Conservation (phyloP, 2,113 vertebrate genomes). For the Origma solitaria region DNA sequence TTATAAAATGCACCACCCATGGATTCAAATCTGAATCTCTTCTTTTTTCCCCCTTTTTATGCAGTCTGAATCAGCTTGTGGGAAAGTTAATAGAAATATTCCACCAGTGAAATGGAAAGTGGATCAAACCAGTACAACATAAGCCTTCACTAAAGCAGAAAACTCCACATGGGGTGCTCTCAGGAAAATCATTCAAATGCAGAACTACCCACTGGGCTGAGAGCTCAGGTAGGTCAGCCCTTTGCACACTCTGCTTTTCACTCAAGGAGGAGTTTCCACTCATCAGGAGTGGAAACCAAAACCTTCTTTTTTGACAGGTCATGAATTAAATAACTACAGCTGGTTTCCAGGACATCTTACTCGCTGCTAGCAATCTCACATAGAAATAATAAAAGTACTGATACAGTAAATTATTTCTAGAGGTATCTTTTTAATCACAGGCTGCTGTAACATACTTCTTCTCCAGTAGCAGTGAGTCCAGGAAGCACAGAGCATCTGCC, state of each 20-base stretch:
- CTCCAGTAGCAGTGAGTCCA: background rate
- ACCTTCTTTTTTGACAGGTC: background rate
- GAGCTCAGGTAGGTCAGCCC: background rate
- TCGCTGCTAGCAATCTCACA: background rate
- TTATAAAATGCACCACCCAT: background rate
- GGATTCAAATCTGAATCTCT: background rate
- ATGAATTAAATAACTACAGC: conserved; percentile 5
- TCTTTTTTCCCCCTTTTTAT: background rate
- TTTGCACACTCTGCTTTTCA: background rate
- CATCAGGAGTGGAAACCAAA: background rate
- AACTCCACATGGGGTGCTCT: background rate
- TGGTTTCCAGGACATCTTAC: background rate
- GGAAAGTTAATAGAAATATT: background rate
- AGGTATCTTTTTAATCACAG: background rate
- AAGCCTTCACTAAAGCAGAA: background rate
- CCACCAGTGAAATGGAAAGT: background rate
- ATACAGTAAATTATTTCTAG: background rate
- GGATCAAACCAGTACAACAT: background rate
- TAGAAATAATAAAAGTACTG: background rate
- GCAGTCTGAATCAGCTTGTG: background rate
- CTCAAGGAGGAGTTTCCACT: background rate
- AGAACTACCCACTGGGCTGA: background rate
- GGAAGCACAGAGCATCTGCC: background rate
- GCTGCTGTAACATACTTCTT: background rate
- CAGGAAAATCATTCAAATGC: background rate